Percentiles rank a stretch among this genome's conserved stretches.
Conservation (phyloP, 2,797 vertebrate species). For the Spea hammondii region DNA sequence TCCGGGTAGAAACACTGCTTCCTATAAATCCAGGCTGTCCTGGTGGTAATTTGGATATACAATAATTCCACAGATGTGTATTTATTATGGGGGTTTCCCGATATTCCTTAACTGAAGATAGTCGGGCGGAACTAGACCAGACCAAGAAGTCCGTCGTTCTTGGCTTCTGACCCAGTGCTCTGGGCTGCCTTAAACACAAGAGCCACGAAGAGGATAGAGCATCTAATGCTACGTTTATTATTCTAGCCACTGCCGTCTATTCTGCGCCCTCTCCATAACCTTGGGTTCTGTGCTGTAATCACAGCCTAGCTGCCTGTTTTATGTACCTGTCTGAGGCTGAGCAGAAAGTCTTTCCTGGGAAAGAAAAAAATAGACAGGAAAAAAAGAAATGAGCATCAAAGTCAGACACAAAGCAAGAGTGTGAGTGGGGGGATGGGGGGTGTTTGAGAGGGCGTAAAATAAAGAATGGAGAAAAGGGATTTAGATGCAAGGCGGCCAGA, state of each 20-base stretch:
- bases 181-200: slow-evolving; percentile 4
- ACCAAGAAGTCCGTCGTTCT: neutral
- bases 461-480: slow-evolving; percentile 30
- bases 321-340: slow-evolving; percentile 49
- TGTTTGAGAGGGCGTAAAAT: neutral
- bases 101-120: neutral
- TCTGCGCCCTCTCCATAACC: slow-evolving; percentile 46
- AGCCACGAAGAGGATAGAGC: neutral
- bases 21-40: too few species aligned
- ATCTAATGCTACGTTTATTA: slow-evolving; percentile 38
- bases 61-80: too few species aligned
- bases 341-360: slow-evolving; percentile 22
- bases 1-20: too few species aligned
- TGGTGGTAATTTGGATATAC: too few species aligned
- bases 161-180: slow-evolving; percentile 8
- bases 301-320: slow-evolving; percentile 47
- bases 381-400: neutral
- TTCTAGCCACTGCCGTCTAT: slow-evolving; percentile 36
- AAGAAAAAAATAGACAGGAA: slow-evolving; percentile 23
- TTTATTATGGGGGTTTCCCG: too few species aligned
- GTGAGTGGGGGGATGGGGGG: neutral
- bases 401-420: neutral
- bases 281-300: slow-evolving; percentile 48
- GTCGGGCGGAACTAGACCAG: neutral
- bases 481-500: slow-evolving; percentile 53